Evolutionary conservation across 2,888 invertebrate species (phyloP), one percentile per base, ranked within the genome.

Genomic region (Halictus quadricinctus): DNA sequence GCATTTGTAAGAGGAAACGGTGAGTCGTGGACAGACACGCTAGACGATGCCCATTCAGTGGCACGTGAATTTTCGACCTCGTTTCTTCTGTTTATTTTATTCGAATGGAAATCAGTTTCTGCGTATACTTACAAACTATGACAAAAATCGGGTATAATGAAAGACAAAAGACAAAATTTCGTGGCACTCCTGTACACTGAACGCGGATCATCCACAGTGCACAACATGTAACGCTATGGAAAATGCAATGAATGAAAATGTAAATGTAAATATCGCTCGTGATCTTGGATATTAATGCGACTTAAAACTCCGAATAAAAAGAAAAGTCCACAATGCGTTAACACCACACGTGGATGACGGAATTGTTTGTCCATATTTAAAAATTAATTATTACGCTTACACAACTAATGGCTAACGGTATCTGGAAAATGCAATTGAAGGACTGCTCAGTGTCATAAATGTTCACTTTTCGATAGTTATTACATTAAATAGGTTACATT

Each of bases 1-100:
- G 64, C 64, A 64, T 64, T 64, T 25, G 15, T 64, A 64, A 29
- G 29, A 64, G 29, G 64, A 64, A 64, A 64, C 64, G 64, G 64
- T 64, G 29, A 64, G 64, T 64, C 64, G 18, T 64, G 64, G 18
- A 29, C 64, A 29, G 64, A 64, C 29, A 29, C 29, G 64, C 7
- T 29, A n/a, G 25, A 15, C 64, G 29, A 64, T 29, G 13, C 29
- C 18, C 18, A 29, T 64, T 29, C 64, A 29, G 64, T 64, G 2
- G 15, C 64, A 58, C 58, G 29, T 29, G 15, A 29, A 64, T 64
- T 64, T 36, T 29, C 64, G 29, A 64, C 5, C 29, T 64, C 7
- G 64, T 8, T 54, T 29, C 64, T 36, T 15, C 18, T 29, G 29
- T 15, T 29, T 15, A 64, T 64, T 29, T 64, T 29, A 64, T 29